Percentiles rank a stretch among this genome's conserved stretches.
phyloP scores from a whole-genome alignment of 2,113 vertebrate genomes.

The Macquaria ambigua region DNA sequence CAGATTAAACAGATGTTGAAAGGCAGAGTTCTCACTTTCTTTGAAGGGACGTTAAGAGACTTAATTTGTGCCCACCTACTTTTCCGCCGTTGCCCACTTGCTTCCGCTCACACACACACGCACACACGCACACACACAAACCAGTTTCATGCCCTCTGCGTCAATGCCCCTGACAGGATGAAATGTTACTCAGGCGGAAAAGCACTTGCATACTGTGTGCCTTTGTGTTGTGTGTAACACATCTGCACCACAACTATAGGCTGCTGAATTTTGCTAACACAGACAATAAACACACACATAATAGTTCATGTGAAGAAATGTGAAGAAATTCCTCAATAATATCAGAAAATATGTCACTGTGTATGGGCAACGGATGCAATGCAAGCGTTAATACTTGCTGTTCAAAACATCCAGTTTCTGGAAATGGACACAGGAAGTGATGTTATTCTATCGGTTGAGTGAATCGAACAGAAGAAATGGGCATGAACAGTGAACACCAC shows the following conservation, averaged over 20 bases:
- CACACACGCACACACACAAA: constrained; percentile 11
- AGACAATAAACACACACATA: too few relatives aligned
- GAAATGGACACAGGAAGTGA: constrained; percentile 52
- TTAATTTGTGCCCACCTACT: constrained; percentile 56
- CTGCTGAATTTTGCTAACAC: background rate
- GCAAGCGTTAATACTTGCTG: background rate
- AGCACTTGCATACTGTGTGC: background rate
- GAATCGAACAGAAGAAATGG: constrained; percentile 20
- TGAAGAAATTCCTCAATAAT: too few relatives aligned
- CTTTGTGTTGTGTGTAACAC: background rate
- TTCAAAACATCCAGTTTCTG: constrained; percentile 13
- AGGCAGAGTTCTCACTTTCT: constrained; percentile 1
- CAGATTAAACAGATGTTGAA: constrained; percentile 15
- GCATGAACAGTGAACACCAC: background rate
- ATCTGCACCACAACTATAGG: background rate
- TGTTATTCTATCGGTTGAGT: constrained; percentile 14
- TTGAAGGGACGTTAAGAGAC: constrained; percentile 49
- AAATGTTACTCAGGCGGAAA: constrained; percentile 43
- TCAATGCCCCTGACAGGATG: constrained; percentile 22
- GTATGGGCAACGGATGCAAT: background rate
- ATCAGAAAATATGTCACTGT: background rate
- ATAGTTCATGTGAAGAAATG: background rate
- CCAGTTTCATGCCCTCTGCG: constrained; percentile 24
- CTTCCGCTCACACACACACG: constrained; percentile 33
- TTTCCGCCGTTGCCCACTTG: constrained; percentile 49